These are phyloP conservation scores for Koerneria pararmatus DNA, from an alignment of 2,888 invertebrate genomes.

Conservation along the genomic window DNA sequence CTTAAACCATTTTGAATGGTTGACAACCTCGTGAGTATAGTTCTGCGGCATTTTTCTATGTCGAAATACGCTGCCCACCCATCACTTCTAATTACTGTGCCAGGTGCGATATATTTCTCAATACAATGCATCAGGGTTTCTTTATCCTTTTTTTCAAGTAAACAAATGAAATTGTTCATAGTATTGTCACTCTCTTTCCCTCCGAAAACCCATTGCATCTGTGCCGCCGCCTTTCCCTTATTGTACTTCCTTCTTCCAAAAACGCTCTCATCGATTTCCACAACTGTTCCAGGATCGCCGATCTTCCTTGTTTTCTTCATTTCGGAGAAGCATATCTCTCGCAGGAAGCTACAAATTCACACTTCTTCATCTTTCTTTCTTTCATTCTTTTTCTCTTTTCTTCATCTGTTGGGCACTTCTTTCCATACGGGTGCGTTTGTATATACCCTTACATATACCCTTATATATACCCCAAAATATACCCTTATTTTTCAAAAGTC, in stretches of 20 bases:
- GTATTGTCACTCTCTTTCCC: background rate
- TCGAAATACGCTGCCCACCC: slow-evolving; percentile 14
- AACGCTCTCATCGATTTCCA: slow-evolving; percentile 12
- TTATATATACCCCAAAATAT: no score
- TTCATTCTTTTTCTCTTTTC: no score
- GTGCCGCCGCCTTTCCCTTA: background rate
- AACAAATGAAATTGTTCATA: background rate
- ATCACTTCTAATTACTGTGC: slow-evolving; percentile 5
- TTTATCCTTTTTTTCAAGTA: slow-evolving; percentile 3
- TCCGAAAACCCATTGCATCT: slow-evolving; percentile 10
- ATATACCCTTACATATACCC: no score
- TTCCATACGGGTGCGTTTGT: no score
- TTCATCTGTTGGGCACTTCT: no score
- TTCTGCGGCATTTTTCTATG: slow-evolving; percentile 3
- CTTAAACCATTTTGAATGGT: slow-evolving; percentile 17
- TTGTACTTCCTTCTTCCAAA: slow-evolving; percentile 1
- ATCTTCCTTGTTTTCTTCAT: slow-evolving; percentile 1
- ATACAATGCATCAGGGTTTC: slow-evolving; percentile 14
- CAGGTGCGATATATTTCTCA: slow-evolving; percentile 1
- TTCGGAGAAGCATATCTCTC: background rate
- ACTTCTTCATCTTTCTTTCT: no score
- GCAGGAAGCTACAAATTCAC: slow-evolving; percentile 14
- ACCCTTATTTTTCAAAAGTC: no score
- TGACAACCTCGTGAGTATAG: slow-evolving; percentile 13
- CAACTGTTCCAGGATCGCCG: slow-evolving; percentile 5